phyloP scores from a whole-genome alignment of 1,140 invertebrate genomes.

The Idris sp. region DNA sequence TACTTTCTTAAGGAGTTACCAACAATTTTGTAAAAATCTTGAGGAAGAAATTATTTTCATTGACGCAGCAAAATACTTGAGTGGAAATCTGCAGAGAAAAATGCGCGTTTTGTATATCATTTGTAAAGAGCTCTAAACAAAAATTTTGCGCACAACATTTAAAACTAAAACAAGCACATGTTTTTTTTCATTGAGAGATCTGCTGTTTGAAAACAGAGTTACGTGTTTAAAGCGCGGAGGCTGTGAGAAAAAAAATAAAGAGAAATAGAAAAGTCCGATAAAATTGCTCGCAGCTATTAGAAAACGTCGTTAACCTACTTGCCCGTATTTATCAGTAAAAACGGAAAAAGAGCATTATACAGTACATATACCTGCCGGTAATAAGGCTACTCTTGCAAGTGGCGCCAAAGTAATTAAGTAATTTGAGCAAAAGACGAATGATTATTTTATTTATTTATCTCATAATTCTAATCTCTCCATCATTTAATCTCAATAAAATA shows the following conservation, averaged over 20 bases:
- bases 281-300: conserved; percentile 41
- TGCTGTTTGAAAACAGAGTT: conserved; percentile 12
- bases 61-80: no score
- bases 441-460: conserved; percentile 8
- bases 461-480: no score
- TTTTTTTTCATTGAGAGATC: conserved; percentile 19
- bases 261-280: conserved; percentile 46
- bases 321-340: conserved; percentile 50
- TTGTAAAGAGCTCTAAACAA: conserved; percentile 21
- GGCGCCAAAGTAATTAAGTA: conserved; percentile 31
- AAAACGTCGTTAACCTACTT: conserved; percentile 52
- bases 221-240: conserved; percentile 33
- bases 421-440: conserved; percentile 12
- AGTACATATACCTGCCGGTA: conserved; percentile 10
- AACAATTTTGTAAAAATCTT: no score
- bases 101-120: conserved; percentile 27
- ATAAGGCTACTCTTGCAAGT: conserved; percentile 26
- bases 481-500: no score
- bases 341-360: conserved; percentile 22
- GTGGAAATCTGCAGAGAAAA: no score
- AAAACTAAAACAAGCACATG: conserved; percentile 25
- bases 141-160: conserved; percentile 29
- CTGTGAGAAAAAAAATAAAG: conserved; percentile 17
- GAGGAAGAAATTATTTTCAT: no score
- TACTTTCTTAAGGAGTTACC: no score